Conservation (phyloP, 2,113 vertebrate genomes). For the Puma concolor region DNA sequence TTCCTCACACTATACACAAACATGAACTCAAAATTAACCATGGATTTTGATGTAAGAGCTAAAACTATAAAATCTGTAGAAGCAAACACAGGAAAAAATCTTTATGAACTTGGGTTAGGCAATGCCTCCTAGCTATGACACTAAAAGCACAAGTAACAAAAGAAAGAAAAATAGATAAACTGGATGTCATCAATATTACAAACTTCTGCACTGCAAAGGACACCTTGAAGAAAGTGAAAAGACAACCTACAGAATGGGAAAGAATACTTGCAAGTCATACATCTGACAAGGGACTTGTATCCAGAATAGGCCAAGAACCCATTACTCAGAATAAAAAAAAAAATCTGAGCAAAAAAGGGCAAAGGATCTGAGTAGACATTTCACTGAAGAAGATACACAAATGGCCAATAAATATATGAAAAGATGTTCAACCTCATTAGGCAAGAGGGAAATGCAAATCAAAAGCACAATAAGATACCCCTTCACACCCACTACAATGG, state of each 20-base stretch:
- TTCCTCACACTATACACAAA: neutral
- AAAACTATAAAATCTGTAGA: slow-evolving; percentile 29
- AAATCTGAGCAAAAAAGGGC: neutral
- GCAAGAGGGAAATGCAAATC: neutral
- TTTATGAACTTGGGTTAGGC: neutral
- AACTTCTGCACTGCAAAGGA: neutral
- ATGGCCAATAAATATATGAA: slow-evolving; percentile 9
- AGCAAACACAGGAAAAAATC: neutral
- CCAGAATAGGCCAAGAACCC: neutral
- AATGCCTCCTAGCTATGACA: slow-evolving; percentile 18
- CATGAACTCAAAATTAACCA: slow-evolving; percentile 17
- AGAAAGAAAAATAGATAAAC: neutral
- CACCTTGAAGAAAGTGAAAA: slow-evolving; percentile 19
- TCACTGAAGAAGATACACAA: neutral
- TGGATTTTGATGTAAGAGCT: neutral
- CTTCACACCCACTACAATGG: neutral
- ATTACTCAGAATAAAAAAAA: neutral
- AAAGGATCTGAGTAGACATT: neutral
- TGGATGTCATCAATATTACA: slow-evolving; percentile 29
- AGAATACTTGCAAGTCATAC: slow-evolving; percentile 27
- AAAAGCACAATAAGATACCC: neutral
- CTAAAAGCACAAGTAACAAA: neutral
- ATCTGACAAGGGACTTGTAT: neutral
- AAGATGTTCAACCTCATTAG: neutral
- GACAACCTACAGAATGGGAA: neutral